Conservation (phyloP, 2,797 vertebrate genomes). For the Telmatherina bonti region DNA sequence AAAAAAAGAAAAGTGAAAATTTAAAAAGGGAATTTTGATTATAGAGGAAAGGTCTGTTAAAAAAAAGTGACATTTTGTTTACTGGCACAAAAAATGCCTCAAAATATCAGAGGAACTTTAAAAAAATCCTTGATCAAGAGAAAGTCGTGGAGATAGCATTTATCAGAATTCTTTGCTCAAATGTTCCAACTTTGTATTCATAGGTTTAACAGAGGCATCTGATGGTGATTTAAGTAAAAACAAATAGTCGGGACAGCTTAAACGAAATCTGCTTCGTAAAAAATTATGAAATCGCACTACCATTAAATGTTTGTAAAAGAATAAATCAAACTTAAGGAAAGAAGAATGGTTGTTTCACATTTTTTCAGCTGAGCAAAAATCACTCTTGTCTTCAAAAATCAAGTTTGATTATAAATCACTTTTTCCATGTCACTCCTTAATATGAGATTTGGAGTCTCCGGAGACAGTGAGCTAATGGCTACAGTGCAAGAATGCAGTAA, state of each 20-base stretch:
- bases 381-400: conserved; percentile 58
- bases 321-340: conserved; percentile 13
- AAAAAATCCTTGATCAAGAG: background rate
- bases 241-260: background rate
- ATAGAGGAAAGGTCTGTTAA: conserved; percentile 9
- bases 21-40: conserved; percentile 1
- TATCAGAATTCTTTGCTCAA: conserved; percentile 20
- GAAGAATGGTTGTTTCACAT: background rate
- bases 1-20: conserved; percentile 69
- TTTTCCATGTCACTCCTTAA: conserved; percentile 81
- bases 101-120: background rate
- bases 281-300: background rate
- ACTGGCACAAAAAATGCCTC: background rate
- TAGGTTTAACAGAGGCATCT: conserved; percentile 25
- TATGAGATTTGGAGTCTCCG: conserved; percentile 75
- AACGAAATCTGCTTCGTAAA: too few relatives aligned
- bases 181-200: conserved; percentile 25
- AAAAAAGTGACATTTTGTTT: background rate
- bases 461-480: conserved; percentile 85
- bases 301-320: background rate
- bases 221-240: background rate
- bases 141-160: conserved; percentile 21
- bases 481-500: conserved; percentile 76
- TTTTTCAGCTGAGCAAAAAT: conserved; percentile 38
- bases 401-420: conserved; percentile 77